Base-by-base conservation (phyloP, 1,140 invertebrate species). In the Pseudomyrmex cubaensis region DNA sequence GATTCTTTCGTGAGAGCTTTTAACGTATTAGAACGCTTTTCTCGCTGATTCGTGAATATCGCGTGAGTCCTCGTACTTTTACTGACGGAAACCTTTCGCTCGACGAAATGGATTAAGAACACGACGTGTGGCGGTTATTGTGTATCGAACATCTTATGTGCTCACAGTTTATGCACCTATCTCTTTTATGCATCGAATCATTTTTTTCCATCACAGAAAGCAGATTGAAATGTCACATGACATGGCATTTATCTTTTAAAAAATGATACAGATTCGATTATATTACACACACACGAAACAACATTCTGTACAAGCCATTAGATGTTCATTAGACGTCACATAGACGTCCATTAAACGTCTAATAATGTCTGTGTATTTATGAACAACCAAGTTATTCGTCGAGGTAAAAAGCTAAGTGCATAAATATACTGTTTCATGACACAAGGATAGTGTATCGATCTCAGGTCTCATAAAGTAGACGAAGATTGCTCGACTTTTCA, bases 1-100 rank as follows among this genome's bases (percentile, higher is more conserved):
- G 35, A 17, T 54, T 76, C 22, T 76, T 70, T 80, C n/a, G 64
- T 78, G 12, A 80, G 17, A 48, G 77, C 83, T 56, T 86, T 83
- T 46, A 56, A 61, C 73, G 48, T 10, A 13, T 10, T 25, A 50
- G 46, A 54, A 10, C 48, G 66, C 50, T 70, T 15, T 35, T 10
- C 50, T 59, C 54, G 62, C 63, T 78, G 74, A 90, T 89, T 87
- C 89, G 88, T 90, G 90, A 92, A 85, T 91, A 92, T 92, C 91
- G 90, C 91, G 89, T 92, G 77, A 72, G 77, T 35, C 10, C 69
- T 25, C 35, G 61, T 22, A 69, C 54, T 80, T 78, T 80, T 54
- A 50, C 44, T 80, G 66, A 80, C 66, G 46, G 76, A 22, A 70
- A 80, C 46, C 54, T 70, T 80, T 59, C 48, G 76, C 35, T 84